Base-by-base conservation (phyloP, 2,797 vertebrate species). In the Phataginus tricuspis region DNA sequence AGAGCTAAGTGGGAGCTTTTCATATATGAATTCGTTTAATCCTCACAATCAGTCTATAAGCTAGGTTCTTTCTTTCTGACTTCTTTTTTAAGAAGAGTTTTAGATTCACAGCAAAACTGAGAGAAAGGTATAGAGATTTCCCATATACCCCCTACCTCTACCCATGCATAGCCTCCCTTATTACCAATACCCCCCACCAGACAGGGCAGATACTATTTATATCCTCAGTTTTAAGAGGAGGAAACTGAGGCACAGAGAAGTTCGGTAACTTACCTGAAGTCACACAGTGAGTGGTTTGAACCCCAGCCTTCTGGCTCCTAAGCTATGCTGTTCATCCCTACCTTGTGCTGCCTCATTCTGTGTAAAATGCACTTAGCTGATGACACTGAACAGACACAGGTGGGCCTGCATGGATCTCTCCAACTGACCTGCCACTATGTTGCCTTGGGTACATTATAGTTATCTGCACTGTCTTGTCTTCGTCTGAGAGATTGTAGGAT, bases 391-490 rank as follows among this genome's bases (percentile, higher is more conserved):
- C 6, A 31, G 53, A 31, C 23, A 34, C 0, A 5, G 2, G 7
- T 14, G 8, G 29, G 51, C 16, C 19, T 7, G 7, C 2, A 2
- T 15, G 55, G 39, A 21, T 64, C 51, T 92, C 7, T 5, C 64
- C 14, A 16, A 0, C 2, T 34, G 77, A 39, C 25, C 34, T 34
- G 31, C 23, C 7, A 2, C 9, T 25, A 0, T 34, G 27, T 10
- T 83, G 34, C 2, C 11, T 7, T 74, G 34, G 55, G 15, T 61
- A 27, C 57, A 19, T 31, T 45, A n/a, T 4, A 42, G 64, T 39
- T 45, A 15, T 69, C 34, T 34, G 63, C 18, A 45, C 29, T 25
- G 11, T 88, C 61, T 69, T 69, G 14, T 75, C 37, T 42, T 51
- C 34, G 34, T 15, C 61, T 64, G 37, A 83, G 68, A 78, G 25